phyloP scores from a whole-genome alignment of 2,797 vertebrate genomes.

The Chromis chromis region DNA sequence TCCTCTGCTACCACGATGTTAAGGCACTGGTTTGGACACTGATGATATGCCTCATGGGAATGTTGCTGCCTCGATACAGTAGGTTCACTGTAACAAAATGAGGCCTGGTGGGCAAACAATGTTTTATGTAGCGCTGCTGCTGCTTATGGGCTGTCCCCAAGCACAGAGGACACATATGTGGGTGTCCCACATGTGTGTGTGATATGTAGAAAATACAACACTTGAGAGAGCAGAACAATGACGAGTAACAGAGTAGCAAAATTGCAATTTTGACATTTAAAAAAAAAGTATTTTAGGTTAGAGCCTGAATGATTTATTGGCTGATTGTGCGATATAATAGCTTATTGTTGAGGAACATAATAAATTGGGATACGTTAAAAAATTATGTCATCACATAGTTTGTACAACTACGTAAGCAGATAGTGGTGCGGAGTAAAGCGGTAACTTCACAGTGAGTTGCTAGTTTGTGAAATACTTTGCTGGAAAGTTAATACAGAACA shows the following conservation, averaged over 20 bases:
- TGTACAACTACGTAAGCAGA: no score
- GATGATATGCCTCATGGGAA: slow-evolving; percentile 55
- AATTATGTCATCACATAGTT: no score
- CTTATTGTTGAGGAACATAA: no score
- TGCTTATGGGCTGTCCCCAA: slow-evolving; percentile 20
- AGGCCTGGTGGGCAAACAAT: slow-evolving; percentile 45
- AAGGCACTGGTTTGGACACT: slow-evolving; percentile 38
- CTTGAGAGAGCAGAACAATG: not conserved
- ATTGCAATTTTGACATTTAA: not conserved
- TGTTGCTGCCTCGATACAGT: slow-evolving; percentile 26
- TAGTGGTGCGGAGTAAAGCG: no score
- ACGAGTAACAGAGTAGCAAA: not conserved
- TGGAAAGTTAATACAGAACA: no score
- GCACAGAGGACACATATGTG: slow-evolving; percentile 5
- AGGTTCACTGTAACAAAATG: slow-evolving; percentile 44
- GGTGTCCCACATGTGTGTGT: slow-evolving; percentile 11
- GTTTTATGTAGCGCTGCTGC: slow-evolving; percentile 32
- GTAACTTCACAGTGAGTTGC: no score
- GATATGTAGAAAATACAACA: not conserved
- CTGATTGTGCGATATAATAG: no score
- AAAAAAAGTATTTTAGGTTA: not conserved
- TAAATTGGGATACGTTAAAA: no score
- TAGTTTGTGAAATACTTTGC: no score
- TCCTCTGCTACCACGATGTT: slow-evolving; percentile 25
- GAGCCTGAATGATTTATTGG: no score